Base-by-base conservation (phyloP, 2,888 invertebrate genomes). In the Drosophila siamana region DNA sequence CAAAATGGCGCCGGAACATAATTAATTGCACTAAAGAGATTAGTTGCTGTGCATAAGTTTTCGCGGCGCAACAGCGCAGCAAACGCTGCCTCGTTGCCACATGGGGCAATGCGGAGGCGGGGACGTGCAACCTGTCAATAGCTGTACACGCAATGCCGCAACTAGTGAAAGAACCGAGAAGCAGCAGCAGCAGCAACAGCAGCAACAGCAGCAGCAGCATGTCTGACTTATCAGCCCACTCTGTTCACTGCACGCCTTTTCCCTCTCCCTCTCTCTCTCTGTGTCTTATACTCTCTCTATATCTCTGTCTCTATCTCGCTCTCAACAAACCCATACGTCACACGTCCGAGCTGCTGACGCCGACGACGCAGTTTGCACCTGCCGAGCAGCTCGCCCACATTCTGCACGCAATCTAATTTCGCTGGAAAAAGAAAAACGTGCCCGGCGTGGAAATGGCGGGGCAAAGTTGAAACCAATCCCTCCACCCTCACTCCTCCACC, bases 381-480 rank as follows among this genome's bases (percentile, higher is more conserved):
- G 88, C 72, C 65, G 16, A 19, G 46, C 67, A 55, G 24, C 26
- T 69, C 57, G 48, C 69, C 80, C 83, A 85, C 80, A 77, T 86
- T 69, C 67, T 51, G 65, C 84, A 88, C 84, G 84, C 84, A 85
- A 85, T 85, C 84, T 74, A 79, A 85, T 85, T 85, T 85, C 52
- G 71, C 57, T 69, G 47, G 68, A 47, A 70, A 56, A 56, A 66
- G 65, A 56, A 64, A 51, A 70, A 82, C 87, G 87, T 85, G 85
- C 75, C 33, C 64, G 66, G 65, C 78, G 62, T 69, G 66, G 63
- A 73, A 86, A 82, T 74, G 51, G 51, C 59, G 38, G 55, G 57
- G 24, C n/a, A 50, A 63, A 60, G 36, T 46, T 61, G 22, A 38
- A 28, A 22, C 24, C 43, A 9, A 26, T 11, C 26, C n/a, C 13